Percentiles rank a stretch among this genome's conserved stretches.
phyloP scores from a whole-genome alignment of 2,113 vertebrate species.

The Lepus americanus region DNA sequence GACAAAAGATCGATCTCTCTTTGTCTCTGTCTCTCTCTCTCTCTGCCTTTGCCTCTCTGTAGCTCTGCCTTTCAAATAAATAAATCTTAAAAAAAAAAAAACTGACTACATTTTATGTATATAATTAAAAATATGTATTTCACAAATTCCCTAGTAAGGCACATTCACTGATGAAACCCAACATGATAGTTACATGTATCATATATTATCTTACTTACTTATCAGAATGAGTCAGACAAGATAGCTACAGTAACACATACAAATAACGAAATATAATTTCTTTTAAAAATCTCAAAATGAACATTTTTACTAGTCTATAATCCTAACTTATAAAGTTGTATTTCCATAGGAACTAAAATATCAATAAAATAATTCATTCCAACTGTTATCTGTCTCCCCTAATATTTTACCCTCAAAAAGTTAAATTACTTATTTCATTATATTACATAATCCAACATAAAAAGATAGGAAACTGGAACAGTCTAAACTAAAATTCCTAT shows the following conservation, averaged over 20 bases:
- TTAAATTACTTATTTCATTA: constrained; percentile 19
- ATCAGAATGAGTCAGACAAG: not conserved
- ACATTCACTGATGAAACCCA: not conserved
- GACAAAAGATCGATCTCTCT: no score
- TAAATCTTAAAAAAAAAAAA: no score
- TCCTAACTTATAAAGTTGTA: constrained; percentile 33
- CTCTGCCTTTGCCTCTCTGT: no score
- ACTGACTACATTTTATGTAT: no score
- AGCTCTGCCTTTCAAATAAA: no score
- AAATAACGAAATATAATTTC: constrained; percentile 30
- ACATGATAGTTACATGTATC: not conserved
- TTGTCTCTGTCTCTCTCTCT: no score
- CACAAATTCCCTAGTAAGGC: constrained; percentile 13
- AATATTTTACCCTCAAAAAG: not conserved
- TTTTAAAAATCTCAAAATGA: not conserved
- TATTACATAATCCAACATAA: not conserved
- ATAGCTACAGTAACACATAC: constrained; percentile 1
- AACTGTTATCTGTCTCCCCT: constrained; percentile 36
- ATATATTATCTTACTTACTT: not conserved
- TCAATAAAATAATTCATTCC: constrained; percentile 27
- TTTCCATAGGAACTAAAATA: constrained; percentile 12
- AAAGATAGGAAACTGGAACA: constrained; percentile 21
- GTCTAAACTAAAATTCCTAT: constrained; percentile 44
- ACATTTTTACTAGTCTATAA: constrained; percentile 47
- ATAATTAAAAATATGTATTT: not conserved